Percentiles rank a stretch among this genome's conserved stretches.
Evolutionary conservation across 2,888 invertebrate species (phyloP).

Genomic region (Diloba caeruleocephala): DNA sequence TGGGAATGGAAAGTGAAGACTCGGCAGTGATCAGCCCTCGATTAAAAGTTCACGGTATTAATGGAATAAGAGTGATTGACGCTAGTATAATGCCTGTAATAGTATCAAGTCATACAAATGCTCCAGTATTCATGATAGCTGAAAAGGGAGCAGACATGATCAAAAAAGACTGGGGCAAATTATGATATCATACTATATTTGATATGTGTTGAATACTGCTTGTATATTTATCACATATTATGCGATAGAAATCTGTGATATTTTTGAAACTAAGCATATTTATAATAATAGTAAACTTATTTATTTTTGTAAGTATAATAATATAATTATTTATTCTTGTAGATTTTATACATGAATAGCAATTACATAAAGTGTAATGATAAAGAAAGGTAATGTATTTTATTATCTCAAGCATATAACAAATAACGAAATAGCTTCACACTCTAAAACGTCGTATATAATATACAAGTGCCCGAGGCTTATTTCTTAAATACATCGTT

Average conservation of each 20-base stretch:
- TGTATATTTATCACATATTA: neutral
- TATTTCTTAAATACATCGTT: no score
- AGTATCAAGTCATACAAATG: slow-evolving; percentile 93
- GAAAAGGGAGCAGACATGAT: slow-evolving; percentile 94
- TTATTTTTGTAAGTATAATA: no score
- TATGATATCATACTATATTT: slow-evolving; percentile 31
- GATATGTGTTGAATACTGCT: slow-evolving; percentile 4
- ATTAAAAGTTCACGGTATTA: slow-evolving; percentile 91
- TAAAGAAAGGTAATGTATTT: no score
- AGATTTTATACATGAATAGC: no score
- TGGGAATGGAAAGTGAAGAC: slow-evolving; percentile 89
- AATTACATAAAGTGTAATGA: no score
- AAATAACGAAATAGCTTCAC: no score
- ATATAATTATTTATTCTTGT: no score
- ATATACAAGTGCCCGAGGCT: no score
- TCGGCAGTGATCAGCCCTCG: slow-evolving; percentile 91
- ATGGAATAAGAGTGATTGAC: slow-evolving; percentile 92
- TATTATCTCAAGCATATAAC: no score
- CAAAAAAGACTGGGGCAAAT: slow-evolving; percentile 86
- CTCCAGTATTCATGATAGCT: slow-evolving; percentile 94
- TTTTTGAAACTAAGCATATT: slow-evolving; percentile 2
- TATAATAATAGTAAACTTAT: neutral
- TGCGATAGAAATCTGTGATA: slow-evolving; percentile 18
- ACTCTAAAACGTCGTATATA: no score
- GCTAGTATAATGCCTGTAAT: slow-evolving; percentile 94